These are phyloP conservation scores for Scomber colias DNA, from an alignment of 2,113 vertebrate genomes.

Conservation along the genomic window DNA sequence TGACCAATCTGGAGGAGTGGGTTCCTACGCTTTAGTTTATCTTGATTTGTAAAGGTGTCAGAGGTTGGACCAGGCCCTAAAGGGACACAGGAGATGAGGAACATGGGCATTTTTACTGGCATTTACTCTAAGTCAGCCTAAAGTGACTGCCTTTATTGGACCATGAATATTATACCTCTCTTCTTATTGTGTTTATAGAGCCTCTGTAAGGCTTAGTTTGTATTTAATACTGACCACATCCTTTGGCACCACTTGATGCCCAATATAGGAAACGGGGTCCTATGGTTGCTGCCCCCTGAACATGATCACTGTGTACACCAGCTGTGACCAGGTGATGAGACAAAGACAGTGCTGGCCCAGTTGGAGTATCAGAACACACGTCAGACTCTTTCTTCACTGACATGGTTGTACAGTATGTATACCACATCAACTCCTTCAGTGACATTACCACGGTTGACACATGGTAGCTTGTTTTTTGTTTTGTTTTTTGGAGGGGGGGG, in stretches of 20 bases:
- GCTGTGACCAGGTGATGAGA: slow-evolving; percentile 16
- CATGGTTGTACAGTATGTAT: slow-evolving; percentile 47
- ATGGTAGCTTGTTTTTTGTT: slow-evolving; percentile 13
- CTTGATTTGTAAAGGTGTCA: slow-evolving; percentile 30
- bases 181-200: slow-evolving; percentile 35
- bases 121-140: slow-evolving; percentile 29
- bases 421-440: slow-evolving; percentile 25
- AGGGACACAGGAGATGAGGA: slow-evolving; percentile 11
- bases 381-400: slow-evolving; percentile 30
- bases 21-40: slow-evolving; percentile 32
- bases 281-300: slow-evolving; percentile 28
- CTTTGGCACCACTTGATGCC: slow-evolving; percentile 18
- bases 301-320: slow-evolving; percentile 47
- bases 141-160: slow-evolving; percentile 51
- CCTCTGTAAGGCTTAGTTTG: slow-evolving; percentile 27
- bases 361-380: slow-evolving; percentile 5
- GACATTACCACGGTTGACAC: slow-evolving; percentile 29
- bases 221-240: slow-evolving; percentile 40
- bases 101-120: slow-evolving; percentile 41
- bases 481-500: too few species aligned
- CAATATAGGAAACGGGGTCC: slow-evolving; percentile 13
- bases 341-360: slow-evolving; percentile 30
- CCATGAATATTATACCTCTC: slow-evolving; percentile 55
- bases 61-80: slow-evolving; percentile 31
- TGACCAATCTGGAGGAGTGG: slow-evolving; percentile 44